Base-by-base conservation (phyloP, 2,888 invertebrate genomes). In the Acanthosoma haemorrhoidale region DNA sequence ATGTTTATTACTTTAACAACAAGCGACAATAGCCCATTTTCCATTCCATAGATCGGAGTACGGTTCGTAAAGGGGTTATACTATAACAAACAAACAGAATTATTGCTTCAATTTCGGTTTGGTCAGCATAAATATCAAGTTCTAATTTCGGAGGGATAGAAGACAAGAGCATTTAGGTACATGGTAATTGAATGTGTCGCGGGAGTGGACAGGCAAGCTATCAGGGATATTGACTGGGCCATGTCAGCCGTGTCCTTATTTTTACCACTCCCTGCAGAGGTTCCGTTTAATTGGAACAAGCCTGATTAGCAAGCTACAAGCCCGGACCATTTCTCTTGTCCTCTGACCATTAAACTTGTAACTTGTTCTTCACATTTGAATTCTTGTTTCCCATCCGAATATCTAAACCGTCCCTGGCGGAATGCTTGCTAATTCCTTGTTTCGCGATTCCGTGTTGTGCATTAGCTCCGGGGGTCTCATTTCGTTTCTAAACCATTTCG, bases 321-420 rank as follows among this genome's bases (percentile, higher is more conserved):
- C 18, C 21, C 21, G 18, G 4, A 1, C 13, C 21, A 16, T 43
- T 51, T n/a, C 51, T 51, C 51, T 51, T 25, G 51, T 51, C n/a
- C n/a, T n/a, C 51, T 51, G 13, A 39, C 41, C 64, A 64, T 64
- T 64, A 64, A 64, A 64, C 64, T 36, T 64, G 38, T 36, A 29
- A 15, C 31, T 31, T 41, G 64, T 64, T 64, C 64, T 64, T 64
- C 64, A 38, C 34, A 18, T 34, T 41, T 25, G 21, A 16, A 38
- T 41, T 64, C 41, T 64, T 64, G 63, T 64, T 61, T 21, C 38
- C 59, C 8, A 25, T 51, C 25, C 51, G 25, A 25, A 51, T 51
- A 25, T 51, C 51, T 51, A 25, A 51, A 25, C 51, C 29, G 5
- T 51, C n/a, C 25, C 25, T n/a, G n/a, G n/a, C n/a, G 25, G 13